Evolutionary conservation across 2,888 invertebrate genomes (phyloP), one percentile per base, ranked within the genome.

Genomic region (Metellina segmentata): DNA sequence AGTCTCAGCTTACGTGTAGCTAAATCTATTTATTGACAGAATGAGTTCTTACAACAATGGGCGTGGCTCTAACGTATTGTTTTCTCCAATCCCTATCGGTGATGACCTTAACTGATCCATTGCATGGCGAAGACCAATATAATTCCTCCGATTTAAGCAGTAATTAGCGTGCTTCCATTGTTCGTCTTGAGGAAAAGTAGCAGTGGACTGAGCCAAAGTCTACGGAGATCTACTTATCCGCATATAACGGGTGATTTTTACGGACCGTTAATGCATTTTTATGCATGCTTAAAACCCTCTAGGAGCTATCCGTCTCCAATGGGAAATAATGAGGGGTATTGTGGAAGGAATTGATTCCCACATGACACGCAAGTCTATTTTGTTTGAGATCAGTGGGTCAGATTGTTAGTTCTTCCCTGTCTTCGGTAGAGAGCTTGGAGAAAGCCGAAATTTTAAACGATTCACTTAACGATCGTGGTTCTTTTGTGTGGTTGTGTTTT

Each of bases 151-250:
- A 52, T 79, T 71, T 70, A 88, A 81, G 71, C 81, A 88, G 81
- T 81, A 88, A 88, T 88, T 88, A 88, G 81, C 71, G 48, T 71
- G 74, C 49, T 19, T 16, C 88, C 61, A 88, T 88, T 88, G 88
- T 88, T 88, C 74, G 49, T 70, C n/a, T n/a, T n/a, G 19, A 78
- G 86, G 52, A 71, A 87, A 87, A 79, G 78, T 79, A 48, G 52
- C 0, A n/a, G 70, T 51, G 53, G 79, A 79, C 79, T 87, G 71
- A 51, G 13, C 85, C 49, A 16, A 48, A 34, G 79, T 72, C 70
- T 81, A 74, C 34, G 81, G 69, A 48, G 81, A 81, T 81, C 88
- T 81, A 81, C 88, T 74, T 88, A 61, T 77, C n/a, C 79, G 20
- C 71, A 77, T 48, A 87, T 48, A 61, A 8, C 69, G 20, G n/a